Conservation (phyloP, 1,140 invertebrate species). For the Bombus breviceps region DNA sequence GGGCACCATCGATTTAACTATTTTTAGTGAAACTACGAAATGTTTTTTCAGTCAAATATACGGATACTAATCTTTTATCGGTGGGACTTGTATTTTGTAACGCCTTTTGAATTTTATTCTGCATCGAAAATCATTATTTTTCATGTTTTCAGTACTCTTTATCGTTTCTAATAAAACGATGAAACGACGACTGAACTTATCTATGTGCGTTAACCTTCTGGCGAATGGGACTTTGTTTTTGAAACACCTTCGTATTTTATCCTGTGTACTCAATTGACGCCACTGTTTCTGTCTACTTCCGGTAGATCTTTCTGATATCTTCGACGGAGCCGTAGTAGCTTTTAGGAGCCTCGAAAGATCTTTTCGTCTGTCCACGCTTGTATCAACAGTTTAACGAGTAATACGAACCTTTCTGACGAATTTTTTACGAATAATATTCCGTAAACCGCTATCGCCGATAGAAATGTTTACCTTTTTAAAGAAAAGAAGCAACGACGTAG, state of each 20-base stretch:
- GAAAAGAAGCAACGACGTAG: not conserved
- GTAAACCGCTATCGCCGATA: too few relatives aligned
- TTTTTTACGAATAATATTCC: not conserved
- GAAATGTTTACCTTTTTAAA: too few relatives aligned
- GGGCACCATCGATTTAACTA: too few relatives aligned
- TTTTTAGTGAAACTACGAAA: too few relatives aligned
- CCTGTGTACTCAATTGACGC: not conserved
- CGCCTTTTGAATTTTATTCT: not conserved
- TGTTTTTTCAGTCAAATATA: too few relatives aligned
- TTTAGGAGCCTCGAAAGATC: too few relatives aligned
- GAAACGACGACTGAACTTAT: too few relatives aligned
- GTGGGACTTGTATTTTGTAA: not conserved
- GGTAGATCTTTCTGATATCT: accelerated
- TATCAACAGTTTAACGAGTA: not conserved
- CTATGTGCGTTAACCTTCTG: not conserved
- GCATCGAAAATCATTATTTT: too few relatives aligned
- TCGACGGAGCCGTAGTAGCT: too few relatives aligned
- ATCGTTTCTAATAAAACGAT: not conserved
- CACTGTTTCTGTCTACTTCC: not conserved
- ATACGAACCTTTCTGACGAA: not conserved
- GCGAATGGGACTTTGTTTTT: not conserved
- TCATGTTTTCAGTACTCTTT: not conserved
- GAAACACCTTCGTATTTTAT: not conserved
- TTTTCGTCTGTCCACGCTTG: too few relatives aligned
- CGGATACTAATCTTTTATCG: too few relatives aligned